phyloP scores from a whole-genome alignment of 92 coral and sea anemone genomes.

The Epizoanthus ramosus region DNA sequence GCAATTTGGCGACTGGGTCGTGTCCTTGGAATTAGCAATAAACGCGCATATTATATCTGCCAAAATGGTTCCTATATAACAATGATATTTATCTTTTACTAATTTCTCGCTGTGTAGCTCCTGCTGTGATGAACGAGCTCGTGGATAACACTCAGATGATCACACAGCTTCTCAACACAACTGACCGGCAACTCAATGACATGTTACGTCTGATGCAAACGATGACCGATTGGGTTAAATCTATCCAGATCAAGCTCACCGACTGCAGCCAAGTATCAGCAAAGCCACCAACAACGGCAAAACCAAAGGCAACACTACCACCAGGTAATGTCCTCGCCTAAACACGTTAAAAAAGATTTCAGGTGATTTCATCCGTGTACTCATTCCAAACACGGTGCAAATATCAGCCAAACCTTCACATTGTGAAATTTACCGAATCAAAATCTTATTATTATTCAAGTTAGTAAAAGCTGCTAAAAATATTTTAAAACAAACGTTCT shows the following conservation, averaged over 20 bases:
- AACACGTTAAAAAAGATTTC: not conserved
- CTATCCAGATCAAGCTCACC: constrained; percentile 2
- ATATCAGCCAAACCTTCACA: too few species aligned
- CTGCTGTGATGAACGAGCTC: constrained; percentile 17
- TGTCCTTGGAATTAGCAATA: too few species aligned
- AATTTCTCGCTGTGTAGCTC: not conserved
- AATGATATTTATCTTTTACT: not conserved
- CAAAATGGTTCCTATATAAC: too few species aligned
- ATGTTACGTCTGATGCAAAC: constrained; percentile 30
- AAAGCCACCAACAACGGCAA: not conserved
- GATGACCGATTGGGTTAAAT: constrained; percentile 28
- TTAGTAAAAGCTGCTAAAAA: too few species aligned
- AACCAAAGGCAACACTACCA: not conserved
- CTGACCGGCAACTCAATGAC: constrained; percentile 28
- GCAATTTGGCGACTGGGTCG: too few species aligned
- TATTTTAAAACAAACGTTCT: too few species aligned
- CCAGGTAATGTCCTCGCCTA: not conserved
- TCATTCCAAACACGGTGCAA: too few species aligned
- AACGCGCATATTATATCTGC: too few species aligned
- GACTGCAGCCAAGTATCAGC: not conserved
- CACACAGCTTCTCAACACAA: constrained; percentile 20
- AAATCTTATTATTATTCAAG: too few species aligned
- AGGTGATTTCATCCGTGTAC: too few species aligned
- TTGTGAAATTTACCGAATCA: too few species aligned
- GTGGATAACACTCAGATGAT: constrained; percentile 17